Percentiles rank a stretch among this genome's conserved stretches.
These are phyloP conservation scores for Hoplodrina ambigua DNA, from an alignment of 2,888 invertebrate genomes.

Conservation along the genomic window DNA sequence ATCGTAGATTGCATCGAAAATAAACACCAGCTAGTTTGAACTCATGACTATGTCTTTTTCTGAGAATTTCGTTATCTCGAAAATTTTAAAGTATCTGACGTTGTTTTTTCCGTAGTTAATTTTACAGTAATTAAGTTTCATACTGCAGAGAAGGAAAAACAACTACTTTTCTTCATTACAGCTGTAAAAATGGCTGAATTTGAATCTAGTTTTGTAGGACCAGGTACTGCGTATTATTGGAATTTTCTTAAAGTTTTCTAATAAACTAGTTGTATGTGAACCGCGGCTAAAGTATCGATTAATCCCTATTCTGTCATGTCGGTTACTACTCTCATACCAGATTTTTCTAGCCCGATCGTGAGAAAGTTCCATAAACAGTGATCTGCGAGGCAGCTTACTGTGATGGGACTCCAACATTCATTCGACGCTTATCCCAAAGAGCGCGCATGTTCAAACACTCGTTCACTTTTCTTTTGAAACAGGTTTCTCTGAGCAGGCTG, in stretches of 20 bases:
- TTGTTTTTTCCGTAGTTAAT: slow-evolving; percentile 37
- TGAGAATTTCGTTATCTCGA: slow-evolving; percentile 48
- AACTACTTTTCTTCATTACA: slow-evolving; percentile 23
- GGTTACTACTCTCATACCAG: slow-evolving; percentile 35
- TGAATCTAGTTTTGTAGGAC: slow-evolving; percentile 1
- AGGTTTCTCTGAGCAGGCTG: slow-evolving; percentile 48
- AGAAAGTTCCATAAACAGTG: slow-evolving; percentile 56
- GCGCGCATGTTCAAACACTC: slow-evolving; percentile 45
- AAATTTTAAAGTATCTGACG: slow-evolving; percentile 20
- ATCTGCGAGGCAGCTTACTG: slow-evolving; percentile 41
- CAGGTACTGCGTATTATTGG: slow-evolving; percentile 11
- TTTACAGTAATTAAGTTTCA: slow-evolving; percentile 46
- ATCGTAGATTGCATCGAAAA: slow-evolving; percentile 41
- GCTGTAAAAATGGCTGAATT: slow-evolving; percentile 25
- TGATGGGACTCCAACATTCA: slow-evolving; percentile 47
- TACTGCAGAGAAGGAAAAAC: slow-evolving; percentile 29
- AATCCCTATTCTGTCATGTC: slow-evolving; percentile 31
- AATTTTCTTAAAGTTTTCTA: slow-evolving; percentile 23
- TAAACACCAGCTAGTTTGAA: slow-evolving; percentile 46
- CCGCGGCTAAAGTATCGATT: slow-evolving; percentile 25
- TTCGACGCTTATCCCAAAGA: slow-evolving; percentile 59
- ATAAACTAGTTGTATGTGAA: slow-evolving; percentile 27
- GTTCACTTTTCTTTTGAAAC: slow-evolving; percentile 53
- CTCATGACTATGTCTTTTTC: slow-evolving; percentile 41
- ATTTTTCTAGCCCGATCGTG: slow-evolving; percentile 55